Evolutionary conservation across 2,113 vertebrate species (phyloP).

Genomic region (Cyanoramphus novaezelandiae): DNA sequence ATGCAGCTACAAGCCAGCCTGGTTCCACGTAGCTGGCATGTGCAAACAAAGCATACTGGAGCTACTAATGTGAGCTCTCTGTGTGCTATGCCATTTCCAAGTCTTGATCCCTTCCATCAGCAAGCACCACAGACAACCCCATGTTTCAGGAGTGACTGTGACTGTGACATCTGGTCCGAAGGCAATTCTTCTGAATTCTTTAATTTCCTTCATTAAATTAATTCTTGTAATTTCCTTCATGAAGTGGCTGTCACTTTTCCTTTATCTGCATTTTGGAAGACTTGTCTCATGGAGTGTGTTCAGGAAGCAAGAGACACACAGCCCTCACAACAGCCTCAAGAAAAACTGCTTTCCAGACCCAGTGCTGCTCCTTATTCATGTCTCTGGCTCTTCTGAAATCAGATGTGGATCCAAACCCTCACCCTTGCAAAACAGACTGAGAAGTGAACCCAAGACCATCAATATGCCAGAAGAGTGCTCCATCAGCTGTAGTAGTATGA

Average conservation of each 20-base stretch:
- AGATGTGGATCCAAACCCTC: background rate
- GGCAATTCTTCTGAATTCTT: background rate
- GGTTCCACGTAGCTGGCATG: fast-evolving
- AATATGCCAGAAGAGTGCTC: background rate
- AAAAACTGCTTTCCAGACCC: background rate
- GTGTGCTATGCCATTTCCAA: background rate
- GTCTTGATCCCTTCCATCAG: background rate
- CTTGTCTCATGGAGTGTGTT: background rate
- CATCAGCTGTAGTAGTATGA: background rate
- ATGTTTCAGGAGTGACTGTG: background rate
- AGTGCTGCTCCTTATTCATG: background rate
- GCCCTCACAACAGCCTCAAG: background rate
- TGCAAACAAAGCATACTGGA: background rate
- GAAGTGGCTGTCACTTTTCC: background rate
- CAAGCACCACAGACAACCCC: background rate
- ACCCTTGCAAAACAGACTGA: background rate
- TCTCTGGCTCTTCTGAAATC: background rate
- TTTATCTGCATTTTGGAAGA: background rate
- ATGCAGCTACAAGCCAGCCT: background rate
- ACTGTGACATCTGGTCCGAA: background rate
- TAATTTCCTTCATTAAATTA: background rate
- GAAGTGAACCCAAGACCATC: background rate
- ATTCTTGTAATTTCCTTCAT: background rate
- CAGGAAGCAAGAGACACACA: background rate
- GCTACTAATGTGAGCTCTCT: background rate